Evolutionary conservation across 2,797 vertebrate species (phyloP).

Genomic region (Acanthurus tractus): DNA sequence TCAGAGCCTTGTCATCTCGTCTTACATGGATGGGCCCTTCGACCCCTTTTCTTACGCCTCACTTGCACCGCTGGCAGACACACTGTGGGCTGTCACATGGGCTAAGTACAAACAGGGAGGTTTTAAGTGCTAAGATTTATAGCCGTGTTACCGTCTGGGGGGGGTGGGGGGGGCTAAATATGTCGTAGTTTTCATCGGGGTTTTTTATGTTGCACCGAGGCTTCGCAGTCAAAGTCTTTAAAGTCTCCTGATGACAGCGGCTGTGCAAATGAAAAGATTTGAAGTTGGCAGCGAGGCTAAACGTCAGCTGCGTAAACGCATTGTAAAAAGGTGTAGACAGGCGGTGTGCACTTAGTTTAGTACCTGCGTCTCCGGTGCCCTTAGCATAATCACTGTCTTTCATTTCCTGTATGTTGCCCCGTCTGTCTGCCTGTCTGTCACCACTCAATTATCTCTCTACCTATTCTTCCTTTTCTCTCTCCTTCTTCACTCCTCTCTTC

Average conservation of each 20-base stretch:
- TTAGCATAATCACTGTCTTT: slow-evolving; percentile 64
- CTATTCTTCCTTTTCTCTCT: slow-evolving; percentile 50
- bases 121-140: slow-evolving; percentile 72
- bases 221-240: slow-evolving; percentile 59
- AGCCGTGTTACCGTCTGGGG: slow-evolving; percentile 33
- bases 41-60: slow-evolving; percentile 81
- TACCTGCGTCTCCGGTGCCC: slow-evolving; percentile 55
- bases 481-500: slow-evolving; percentile 57
- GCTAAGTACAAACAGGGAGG: slow-evolving; percentile 68
- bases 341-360: slow-evolving; percentile 57
- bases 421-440: slow-evolving; percentile 61
- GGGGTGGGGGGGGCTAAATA: slow-evolving; percentile 48
- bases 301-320: slow-evolving; percentile 62
- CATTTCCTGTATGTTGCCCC: slow-evolving; percentile 50
- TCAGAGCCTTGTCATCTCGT: slow-evolving; percentile 84
- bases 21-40: slow-evolving; percentile 82
- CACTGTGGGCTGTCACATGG: slow-evolving; percentile 80
- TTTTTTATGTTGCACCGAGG: slow-evolving; percentile 56
- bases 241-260: slow-evolving; percentile 51
- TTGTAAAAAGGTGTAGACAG: slow-evolving; percentile 71
- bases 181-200: slow-evolving; percentile 49
- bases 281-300: slow-evolving; percentile 70
- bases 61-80: slow-evolving; percentile 80
- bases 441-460: slow-evolving; percentile 68
- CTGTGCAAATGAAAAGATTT: slow-evolving; percentile 61